Conservation (phyloP, 2,888 invertebrate species). For the Strigamia maritima region DNA sequence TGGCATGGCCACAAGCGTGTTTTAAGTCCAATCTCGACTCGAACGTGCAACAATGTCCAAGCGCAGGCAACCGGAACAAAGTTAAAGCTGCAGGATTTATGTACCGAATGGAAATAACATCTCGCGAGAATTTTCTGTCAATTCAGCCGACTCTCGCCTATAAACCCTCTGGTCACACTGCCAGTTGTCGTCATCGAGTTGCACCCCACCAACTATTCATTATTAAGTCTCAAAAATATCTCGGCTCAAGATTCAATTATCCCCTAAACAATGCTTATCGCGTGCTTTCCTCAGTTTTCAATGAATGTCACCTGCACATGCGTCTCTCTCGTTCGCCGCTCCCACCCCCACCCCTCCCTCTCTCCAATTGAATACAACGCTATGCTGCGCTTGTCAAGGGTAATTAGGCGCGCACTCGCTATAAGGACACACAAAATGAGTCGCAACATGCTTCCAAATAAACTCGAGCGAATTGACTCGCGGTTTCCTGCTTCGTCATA, state of each 20-base stretch:
- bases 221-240: background rate
- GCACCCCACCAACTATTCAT: background rate
- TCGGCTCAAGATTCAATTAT: background rate
- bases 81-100: background rate
- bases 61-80: background rate
- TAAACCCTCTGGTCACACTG: background rate
- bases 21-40: background rate
- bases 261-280: background rate
- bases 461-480: background rate
- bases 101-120: background rate
- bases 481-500: background rate
- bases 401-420: background rate
- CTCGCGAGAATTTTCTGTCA: background rate
- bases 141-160: background rate
- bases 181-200: background rate
- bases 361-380: background rate
- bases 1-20: background rate
- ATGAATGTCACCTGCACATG: background rate
- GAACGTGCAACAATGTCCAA: background rate
- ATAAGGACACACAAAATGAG: background rate
- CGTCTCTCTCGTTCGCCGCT: background rate
- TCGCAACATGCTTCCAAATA: background rate
- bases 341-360: background rate
- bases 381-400: background rate
- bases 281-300: background rate